Evolutionary conservation across 2,888 invertebrate species (phyloP), one percentile per base, ranked within the genome.

Genomic region (Linnaemya tessellans): DNA sequence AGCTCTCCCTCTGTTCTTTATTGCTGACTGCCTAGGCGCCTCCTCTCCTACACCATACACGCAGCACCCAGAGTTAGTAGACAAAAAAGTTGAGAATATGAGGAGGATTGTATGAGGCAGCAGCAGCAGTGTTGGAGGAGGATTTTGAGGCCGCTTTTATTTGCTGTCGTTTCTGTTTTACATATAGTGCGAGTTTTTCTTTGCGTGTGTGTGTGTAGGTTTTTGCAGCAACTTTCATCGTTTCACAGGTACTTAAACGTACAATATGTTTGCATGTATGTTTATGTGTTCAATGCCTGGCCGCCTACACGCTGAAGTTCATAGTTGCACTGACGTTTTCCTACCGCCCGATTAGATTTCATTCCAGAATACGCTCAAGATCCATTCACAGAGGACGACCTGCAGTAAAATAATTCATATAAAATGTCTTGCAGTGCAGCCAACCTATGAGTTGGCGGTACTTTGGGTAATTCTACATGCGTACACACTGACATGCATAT

Each of bases 71-170:
- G 9, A 60, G 22, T 51, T 18, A 54, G 41, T 46, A 25, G 35
- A 38, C 62, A 38, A 30, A 78, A 49, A 4, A 30, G 46, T 30
- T n/a, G n/a, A n/a, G 49, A 22, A 67, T 58, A 38, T 46, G 10
- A 51, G n/a, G 51, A 49, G 49, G 41, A 43, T 54, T 58, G 35
- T 35, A n/a, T 30, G 43, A 67, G 58, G 35, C 35, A 58, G 46
- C 30, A 38, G 35, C 35, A 58, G 46, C 30, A 38, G 65, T 60
- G 18, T 38, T 58, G 62, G 38, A 51, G 62, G 79, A 79, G 49
- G 68, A 30, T 51, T 70, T 30, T 62, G 15, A 70, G 70, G 70
- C 70, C 79, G 79, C 79, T 79, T 79, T 70, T 79, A 79, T 70
- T 54, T 62, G 62, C 62, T 78, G 46, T 22, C 35, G 30, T 54